Percentiles rank a stretch among this genome's conserved stretches.
phyloP scores from a whole-genome alignment of 1,140 invertebrate species.

The Melanaphis sacchari region DNA sequence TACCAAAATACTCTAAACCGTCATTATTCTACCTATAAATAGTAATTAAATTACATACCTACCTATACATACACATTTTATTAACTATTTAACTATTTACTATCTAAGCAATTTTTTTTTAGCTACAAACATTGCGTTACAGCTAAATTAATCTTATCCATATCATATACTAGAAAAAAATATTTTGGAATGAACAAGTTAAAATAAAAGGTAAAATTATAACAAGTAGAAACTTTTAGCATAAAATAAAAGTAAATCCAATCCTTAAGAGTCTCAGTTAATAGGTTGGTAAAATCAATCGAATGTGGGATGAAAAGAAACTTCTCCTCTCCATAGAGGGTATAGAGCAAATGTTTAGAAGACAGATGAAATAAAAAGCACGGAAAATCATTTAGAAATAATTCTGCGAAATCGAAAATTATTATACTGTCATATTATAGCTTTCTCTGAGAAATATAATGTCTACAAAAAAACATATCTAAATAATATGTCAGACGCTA shows the following conservation, averaged over 20 bases:
- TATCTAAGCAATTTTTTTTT: background rate
- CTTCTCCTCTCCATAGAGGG: background rate
- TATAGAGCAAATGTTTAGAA: background rate
- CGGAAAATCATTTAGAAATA: slow-evolving; percentile 13
- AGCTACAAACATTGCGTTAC: background rate
- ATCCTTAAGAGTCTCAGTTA: background rate
- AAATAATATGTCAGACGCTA: slow-evolving; percentile 18
- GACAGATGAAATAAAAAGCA: background rate
- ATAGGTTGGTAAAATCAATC: slow-evolving; percentile 16
- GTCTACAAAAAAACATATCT: background rate
- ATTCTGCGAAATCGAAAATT: slow-evolving; percentile 27
- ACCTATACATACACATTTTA: too few relatives aligned
- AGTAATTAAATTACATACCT: background rate
- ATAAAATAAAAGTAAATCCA: background rate
- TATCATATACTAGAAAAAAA: background rate
- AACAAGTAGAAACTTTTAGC: background rate
- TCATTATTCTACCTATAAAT: too few relatives aligned
- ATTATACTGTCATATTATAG: background rate
- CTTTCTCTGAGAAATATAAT: background rate
- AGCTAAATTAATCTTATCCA: background rate
- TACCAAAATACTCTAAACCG: too few relatives aligned
- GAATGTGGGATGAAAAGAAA: background rate
- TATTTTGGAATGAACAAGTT: background rate
- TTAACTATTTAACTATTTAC: background rate
- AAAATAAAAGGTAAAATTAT: background rate